These are phyloP conservation scores for Danio albolineatus DNA, from an alignment of 2,797 vertebrate species.

Conservation along the genomic window DNA sequence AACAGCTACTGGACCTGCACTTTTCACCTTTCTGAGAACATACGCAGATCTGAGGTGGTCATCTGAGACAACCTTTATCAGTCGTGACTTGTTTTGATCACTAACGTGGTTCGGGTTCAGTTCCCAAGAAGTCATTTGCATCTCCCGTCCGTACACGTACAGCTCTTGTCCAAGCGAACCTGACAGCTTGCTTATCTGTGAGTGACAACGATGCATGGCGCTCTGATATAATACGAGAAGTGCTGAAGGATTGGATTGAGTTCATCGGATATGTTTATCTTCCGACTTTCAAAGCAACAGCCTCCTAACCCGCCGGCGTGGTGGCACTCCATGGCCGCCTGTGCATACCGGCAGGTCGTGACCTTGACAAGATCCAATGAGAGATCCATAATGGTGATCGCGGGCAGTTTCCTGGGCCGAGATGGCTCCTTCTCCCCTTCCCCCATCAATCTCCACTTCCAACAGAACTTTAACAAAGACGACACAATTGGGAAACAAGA, in stretches of 20 bases:
- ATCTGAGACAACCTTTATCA: conserved; percentile 36
- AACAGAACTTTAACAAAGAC: conserved; percentile 74
- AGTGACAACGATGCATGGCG: conserved; percentile 71
- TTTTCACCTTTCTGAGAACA: conserved; percentile 45
- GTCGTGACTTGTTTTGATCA: conserved; percentile 30
- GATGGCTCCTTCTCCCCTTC: conserved; percentile 58
- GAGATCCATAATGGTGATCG: conserved; percentile 71
- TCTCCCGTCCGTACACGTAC: background rate
- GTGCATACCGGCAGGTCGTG: conserved; percentile 79
- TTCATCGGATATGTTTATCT: conserved; percentile 83
- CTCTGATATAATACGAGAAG: conserved; percentile 77
- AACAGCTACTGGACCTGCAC: conserved; percentile 41
- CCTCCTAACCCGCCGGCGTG: conserved; percentile 75
- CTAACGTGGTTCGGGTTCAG: background rate
- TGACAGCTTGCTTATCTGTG: conserved; percentile 69
- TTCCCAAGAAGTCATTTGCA: conserved; percentile 39
- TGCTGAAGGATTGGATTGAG: conserved; percentile 79
- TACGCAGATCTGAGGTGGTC: conserved; percentile 23
- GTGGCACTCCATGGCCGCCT: conserved; percentile 74
- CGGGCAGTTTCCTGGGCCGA: conserved; percentile 75
- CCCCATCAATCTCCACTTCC: conserved; percentile 53
- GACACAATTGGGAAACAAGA: conserved; percentile 77
- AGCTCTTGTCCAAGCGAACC: background rate
- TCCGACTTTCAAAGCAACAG: conserved; percentile 79
- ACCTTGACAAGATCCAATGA: conserved; percentile 78